Evolutionary conservation across 2,888 invertebrate species (phyloP), one percentile per base, ranked within the genome.

Genomic region (Dioctria rufipes): DNA sequence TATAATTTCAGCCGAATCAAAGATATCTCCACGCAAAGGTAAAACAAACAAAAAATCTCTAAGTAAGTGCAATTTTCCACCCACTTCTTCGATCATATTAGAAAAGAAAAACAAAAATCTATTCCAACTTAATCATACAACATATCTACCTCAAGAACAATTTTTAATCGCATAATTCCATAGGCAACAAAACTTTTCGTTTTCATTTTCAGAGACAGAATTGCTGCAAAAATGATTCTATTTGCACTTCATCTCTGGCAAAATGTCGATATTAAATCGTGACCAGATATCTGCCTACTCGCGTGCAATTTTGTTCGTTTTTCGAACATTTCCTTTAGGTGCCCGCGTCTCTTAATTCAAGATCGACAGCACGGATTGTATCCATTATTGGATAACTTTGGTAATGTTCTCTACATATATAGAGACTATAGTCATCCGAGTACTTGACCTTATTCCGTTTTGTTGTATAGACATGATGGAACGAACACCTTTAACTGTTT

Each of bases 381-480:
- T 51, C 71, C 54, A 71, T 54, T 71, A 39, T 37, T 71, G 71
- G 71, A 54, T 71, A 71, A 51, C 54, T 71, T 43, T 37, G 71
- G 71, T 51, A 71, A 71, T 71, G 71, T 71, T 71, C 71, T 71
- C 25, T 43, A 54, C 25, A 25, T 25, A 25, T 25, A 25, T 25
- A 25, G 25, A 25, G 25, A 40, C 66, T 67, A 67, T 3, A 69
- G 51, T 13, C 37, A 4, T 8, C 25, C 11, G 46, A 6, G 71
- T 71, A 71, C 71, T 71, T 71, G 71, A 71, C 71, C 71, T 71
- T 71, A 71, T 71, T 71, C 71, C 5, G 39, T 51, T 71, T 51
- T 11, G 13, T 9, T 71, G 51, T 51, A 25, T 25, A 25, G 0
- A 71, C 71, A 71, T 54, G 71, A 71, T 71, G 58, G 54, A 71